phyloP scores from a whole-genome alignment of 2,797 vertebrate species.

The Orestias chungarensis region DNA sequence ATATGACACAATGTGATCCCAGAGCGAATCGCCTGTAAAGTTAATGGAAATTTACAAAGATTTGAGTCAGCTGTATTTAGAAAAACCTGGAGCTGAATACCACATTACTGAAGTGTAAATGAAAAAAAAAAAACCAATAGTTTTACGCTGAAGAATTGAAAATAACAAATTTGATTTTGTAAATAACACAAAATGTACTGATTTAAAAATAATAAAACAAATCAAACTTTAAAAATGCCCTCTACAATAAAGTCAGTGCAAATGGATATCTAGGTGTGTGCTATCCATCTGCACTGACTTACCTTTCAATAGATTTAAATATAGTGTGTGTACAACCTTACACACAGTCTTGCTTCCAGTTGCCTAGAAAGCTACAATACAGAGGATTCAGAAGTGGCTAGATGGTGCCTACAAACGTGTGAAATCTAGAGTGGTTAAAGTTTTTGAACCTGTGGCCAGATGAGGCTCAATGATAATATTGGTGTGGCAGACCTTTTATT shows the following conservation, averaged over 20 bases:
- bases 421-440: not conserved
- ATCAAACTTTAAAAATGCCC: not conserved
- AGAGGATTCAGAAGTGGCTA: not conserved
- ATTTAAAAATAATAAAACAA: not conserved
- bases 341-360: not conserved
- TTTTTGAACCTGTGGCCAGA: not conserved
- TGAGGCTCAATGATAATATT: not conserved
- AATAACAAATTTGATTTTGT: not conserved
- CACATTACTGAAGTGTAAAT: too few species aligned
- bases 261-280: not conserved
- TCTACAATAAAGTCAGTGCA: too few species aligned
- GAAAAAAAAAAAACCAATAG: not conserved
- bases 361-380: not conserved
- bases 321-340: not conserved
- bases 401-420: not conserved
- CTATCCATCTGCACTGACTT: not conserved
- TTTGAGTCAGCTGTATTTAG: too few species aligned
- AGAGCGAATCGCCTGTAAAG: too few species aligned
- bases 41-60: too few species aligned
- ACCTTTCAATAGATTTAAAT: not conserved
- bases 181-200: not conserved
- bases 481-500: not conserved
- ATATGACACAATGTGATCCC: not conserved
- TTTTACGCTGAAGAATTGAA: not conserved
- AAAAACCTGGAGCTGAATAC: too few species aligned